A percentile compares a stretch with the other conserved stretches of the same genome.
These are phyloP conservation scores for Toxotes jaculatrix DNA, from an alignment of 2,113 vertebrate genomes.

Conservation along the genomic window DNA sequence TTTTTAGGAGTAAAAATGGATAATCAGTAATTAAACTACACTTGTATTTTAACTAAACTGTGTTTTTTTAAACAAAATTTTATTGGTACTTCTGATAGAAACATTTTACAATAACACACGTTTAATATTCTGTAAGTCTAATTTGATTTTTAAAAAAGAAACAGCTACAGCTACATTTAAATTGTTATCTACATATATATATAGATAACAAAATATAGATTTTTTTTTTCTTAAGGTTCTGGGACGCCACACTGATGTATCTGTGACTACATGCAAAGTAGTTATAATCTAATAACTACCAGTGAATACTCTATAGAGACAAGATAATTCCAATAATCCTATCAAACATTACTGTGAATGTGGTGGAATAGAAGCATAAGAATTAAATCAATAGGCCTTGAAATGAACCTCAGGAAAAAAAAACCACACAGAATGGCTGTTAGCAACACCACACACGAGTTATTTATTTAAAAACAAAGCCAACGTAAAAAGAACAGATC, in stretches of 20 bases:
- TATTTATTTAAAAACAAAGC: slow-evolving; percentile 76
- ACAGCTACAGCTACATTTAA: too few relatives aligned
- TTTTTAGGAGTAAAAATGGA: too few relatives aligned
- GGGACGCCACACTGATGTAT: not conserved
- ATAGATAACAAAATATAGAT: too few relatives aligned
- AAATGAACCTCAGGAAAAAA: not conserved
- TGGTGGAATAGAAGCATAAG: not conserved
- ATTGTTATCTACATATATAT: too few relatives aligned
- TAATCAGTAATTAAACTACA: too few relatives aligned
- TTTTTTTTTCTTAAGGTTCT: not conserved
- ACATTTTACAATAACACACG: not conserved
- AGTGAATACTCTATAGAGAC: not conserved
- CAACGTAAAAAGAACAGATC: slow-evolving; percentile 34
- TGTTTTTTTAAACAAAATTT: not conserved
- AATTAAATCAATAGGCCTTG: not conserved
- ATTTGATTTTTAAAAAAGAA: not conserved
- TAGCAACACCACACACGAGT: slow-evolving; percentile 27
- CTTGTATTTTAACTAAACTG: too few relatives aligned
- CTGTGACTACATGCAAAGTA: not conserved
- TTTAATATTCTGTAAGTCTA: not conserved
- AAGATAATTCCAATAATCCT: too few relatives aligned
- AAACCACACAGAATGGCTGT: not conserved
- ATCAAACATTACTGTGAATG: not conserved
- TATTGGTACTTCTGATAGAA: not conserved
- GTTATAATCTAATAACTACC: not conserved